These are phyloP conservation scores for Geophilus truncorum DNA, from an alignment of 2,888 invertebrate genomes.

Conservation along the genomic window DNA sequence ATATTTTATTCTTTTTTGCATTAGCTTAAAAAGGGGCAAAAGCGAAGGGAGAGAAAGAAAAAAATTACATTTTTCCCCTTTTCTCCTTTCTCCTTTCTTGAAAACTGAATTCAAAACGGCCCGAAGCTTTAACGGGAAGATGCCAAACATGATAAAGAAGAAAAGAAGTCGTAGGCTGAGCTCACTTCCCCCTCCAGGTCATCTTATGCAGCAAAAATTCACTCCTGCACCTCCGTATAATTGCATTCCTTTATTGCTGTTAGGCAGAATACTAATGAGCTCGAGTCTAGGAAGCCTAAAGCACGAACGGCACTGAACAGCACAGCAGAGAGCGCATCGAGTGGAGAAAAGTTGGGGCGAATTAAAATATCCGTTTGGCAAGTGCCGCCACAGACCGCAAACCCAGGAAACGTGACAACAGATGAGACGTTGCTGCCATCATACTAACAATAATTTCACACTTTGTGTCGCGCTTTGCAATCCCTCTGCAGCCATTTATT, in stretches of 20 bases:
- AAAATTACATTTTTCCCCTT: background rate
- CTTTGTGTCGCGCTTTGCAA: slow-evolving; percentile 6
- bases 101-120: background rate
- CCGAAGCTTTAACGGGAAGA: background rate
- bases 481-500: slow-evolving; percentile 28
- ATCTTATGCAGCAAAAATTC: background rate
- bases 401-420: background rate
- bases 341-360: background rate
- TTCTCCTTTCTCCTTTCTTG: background rate
- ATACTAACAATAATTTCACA: slow-evolving; percentile 29
- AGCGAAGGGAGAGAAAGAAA: background rate
- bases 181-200: background rate
- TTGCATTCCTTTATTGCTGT: background rate
- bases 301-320: no score
- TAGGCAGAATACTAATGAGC: background rate
- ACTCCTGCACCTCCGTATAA: background rate
- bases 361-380: background rate
- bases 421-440: background rate
- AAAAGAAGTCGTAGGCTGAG: background rate
- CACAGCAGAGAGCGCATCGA: background rate
- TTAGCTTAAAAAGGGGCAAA: background rate
- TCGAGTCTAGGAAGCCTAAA: background rate
- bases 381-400: background rate
- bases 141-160: background rate
- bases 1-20: background rate